Conservation (phyloP, 2,888 invertebrate genomes). For the Stenodera caucasica region DNA sequence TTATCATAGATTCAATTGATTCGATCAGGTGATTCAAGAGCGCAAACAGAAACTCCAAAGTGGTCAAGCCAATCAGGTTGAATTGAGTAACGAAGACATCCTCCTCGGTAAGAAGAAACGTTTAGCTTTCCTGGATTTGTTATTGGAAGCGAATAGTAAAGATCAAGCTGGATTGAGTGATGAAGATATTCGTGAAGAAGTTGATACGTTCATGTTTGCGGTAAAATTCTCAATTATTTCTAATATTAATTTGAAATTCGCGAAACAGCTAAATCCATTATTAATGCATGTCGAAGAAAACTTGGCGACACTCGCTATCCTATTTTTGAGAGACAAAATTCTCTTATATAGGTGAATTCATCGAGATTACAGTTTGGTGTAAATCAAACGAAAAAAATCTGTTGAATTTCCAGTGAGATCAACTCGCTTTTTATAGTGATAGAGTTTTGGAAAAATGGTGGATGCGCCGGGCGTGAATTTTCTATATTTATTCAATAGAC, state of each 20-base stretch:
- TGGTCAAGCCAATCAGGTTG: constrained; percentile 17
- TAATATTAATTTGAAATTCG: no score
- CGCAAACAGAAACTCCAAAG: constrained; percentile 29
- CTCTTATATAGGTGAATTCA: no score
- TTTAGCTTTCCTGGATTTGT: constrained; percentile 49
- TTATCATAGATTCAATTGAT: not conserved
- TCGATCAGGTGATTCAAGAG: constrained; percentile 32
- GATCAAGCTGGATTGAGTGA: constrained; percentile 40
- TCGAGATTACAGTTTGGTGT: no score
- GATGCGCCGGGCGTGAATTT: constrained; percentile 44
- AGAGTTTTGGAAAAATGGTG: no score
- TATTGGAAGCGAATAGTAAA: constrained; percentile 43
- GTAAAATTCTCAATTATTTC: constrained; percentile 34
- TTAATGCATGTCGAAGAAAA: constrained; percentile 34
- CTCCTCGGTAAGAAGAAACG: constrained; percentile 40
- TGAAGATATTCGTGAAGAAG: constrained; percentile 52
- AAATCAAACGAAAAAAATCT: no score
- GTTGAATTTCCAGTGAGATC: no score
- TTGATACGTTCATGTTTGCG: constrained; percentile 55
- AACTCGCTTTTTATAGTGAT: no score
- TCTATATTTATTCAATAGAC: no score
- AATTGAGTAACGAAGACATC: constrained; percentile 27
- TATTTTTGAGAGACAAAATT: no score
- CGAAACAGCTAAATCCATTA: constrained; percentile 24
- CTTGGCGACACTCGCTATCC: not conserved